Percentiles rank a stretch among this genome's conserved stretches.
Conservation (phyloP, 2,113 vertebrate genomes). For the Crotalus viridis region DNA sequence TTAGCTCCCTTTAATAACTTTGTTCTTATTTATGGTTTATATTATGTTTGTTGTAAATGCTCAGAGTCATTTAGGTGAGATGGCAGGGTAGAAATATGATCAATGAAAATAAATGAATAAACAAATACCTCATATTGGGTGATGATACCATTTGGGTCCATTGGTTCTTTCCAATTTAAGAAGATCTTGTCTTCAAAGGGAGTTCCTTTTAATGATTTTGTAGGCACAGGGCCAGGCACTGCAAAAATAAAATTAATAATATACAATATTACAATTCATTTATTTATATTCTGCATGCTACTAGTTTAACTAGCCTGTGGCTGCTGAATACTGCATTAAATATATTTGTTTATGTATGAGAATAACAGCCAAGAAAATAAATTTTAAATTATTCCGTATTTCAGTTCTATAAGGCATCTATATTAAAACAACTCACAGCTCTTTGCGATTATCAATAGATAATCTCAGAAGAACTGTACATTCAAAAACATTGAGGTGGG, state of each 20-base stretch:
- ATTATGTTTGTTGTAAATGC: background rate
- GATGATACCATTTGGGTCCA: slow-evolving; percentile 95
- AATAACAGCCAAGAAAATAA: background rate
- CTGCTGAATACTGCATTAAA: background rate
- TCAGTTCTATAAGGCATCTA: slow-evolving; percentile 32
- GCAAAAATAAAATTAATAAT: slow-evolving; percentile 51
- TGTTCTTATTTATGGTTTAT: background rate
- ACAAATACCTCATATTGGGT: slow-evolving; percentile 94
- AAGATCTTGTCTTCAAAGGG: slow-evolving; percentile 97
- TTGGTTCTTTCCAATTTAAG: slow-evolving; percentile 94
- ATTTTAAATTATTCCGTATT: slow-evolving; percentile 18
- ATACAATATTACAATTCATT: background rate
- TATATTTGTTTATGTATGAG: background rate
- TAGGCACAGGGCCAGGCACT: slow-evolving; percentile 93
- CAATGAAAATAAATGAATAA: background rate
- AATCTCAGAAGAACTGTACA: background rate
- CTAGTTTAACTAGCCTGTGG: background rate
- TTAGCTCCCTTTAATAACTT: background rate
- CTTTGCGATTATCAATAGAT: slow-evolving; percentile 31
- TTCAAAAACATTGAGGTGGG: background rate
- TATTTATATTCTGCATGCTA: background rate
- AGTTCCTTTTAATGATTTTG: slow-evolving; percentile 87
- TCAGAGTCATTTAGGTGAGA: background rate
- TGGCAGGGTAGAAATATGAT: background rate
- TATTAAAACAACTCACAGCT: background rate